These are phyloP conservation scores for Eupelmus urozonus DNA, from an alignment of 2,888 invertebrate genomes.

Conservation along the genomic window DNA sequence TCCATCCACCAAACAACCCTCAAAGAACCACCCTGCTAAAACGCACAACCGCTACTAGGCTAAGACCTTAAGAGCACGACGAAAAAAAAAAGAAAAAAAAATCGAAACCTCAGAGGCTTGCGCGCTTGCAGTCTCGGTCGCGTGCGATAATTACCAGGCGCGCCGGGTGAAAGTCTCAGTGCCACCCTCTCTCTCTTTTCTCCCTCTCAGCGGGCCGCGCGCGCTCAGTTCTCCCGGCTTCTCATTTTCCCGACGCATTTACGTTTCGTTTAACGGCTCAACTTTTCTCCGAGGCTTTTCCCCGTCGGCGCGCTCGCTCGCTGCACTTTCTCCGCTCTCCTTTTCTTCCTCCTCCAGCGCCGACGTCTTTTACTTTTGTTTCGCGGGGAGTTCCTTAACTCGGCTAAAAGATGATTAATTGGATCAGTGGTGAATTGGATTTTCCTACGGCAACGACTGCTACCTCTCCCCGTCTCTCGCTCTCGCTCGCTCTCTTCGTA, in stretches of 20 bases:
- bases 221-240: constrained; percentile 35
- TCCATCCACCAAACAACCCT: too few species aligned
- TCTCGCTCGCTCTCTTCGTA: neutral
- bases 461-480: neutral
- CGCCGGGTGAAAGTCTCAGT: constrained; percentile 67
- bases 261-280: constrained; percentile 66
- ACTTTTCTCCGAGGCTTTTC: constrained; percentile 61
- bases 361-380: constrained; percentile 44
- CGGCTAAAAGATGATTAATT: constrained; percentile 56
- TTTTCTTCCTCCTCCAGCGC: constrained; percentile 8
- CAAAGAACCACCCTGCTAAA: too few species aligned
- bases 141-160: constrained; percentile 68
- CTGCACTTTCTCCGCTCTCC: constrained; percentile 48
- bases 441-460: neutral
- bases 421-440: constrained; percentile 53
- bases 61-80: too few species aligned
- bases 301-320: constrained; percentile 11
- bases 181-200: constrained; percentile 54
- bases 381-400: constrained; percentile 46
- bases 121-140: constrained; percentile 47
- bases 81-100: neutral
- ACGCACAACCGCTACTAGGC: too few species aligned
- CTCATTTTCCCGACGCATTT: constrained; percentile 60
- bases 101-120: constrained; percentile 63
- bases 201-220: constrained; percentile 13